Evolutionary conservation across 2,113 vertebrate genomes (phyloP).

Genomic region (Albula glossodonta): DNA sequence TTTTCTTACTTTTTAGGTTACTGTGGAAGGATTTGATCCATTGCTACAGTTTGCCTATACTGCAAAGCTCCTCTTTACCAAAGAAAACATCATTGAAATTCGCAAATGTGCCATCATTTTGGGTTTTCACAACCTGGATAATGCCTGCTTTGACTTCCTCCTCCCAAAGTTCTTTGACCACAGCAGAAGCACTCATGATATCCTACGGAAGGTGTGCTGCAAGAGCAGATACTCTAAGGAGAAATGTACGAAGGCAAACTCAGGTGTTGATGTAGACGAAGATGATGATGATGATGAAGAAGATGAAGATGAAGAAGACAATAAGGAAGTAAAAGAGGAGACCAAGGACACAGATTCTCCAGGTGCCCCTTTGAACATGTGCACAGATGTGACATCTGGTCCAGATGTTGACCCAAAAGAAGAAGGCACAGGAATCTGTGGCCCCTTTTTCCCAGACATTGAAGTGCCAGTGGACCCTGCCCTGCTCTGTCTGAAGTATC

Average conservation of each 20-base stretch:
- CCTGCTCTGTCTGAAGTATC: constrained; percentile 83
- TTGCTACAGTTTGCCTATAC: constrained; percentile 94
- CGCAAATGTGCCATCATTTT: constrained; percentile 79
- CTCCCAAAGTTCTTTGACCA: constrained; percentile 83
- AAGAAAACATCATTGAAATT: constrained; percentile 86
- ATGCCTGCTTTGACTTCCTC: constrained; percentile 92
- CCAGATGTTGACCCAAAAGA: constrained; percentile 50
- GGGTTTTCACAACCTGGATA: constrained; percentile 85
- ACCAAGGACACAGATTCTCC: constrained; percentile 49
- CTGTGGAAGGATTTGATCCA: constrained; percentile 86
- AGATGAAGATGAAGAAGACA: background rate
- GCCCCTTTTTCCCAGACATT: constrained; percentile 50
- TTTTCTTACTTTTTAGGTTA: constrained; percentile 72
- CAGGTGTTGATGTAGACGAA: constrained; percentile 29
- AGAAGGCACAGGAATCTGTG: constrained; percentile 53
- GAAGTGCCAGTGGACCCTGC: constrained; percentile 51
- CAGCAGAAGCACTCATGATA: constrained; percentile 54
- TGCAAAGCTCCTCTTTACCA: constrained; percentile 84
- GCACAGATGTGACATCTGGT: constrained; percentile 48
- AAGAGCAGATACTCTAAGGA: constrained; percentile 66
- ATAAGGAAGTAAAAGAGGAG: background rate
- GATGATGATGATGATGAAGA: constrained; percentile 34
- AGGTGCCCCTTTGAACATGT: constrained; percentile 50
- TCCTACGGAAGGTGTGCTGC: constrained; percentile 73
- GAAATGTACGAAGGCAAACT: constrained; percentile 46